A percentile compares a stretch with the other conserved stretches of the same genome.
Evolutionary conservation across 2,888 invertebrate species (phyloP).

Genomic region (Mellilla xanthometata): DNA sequence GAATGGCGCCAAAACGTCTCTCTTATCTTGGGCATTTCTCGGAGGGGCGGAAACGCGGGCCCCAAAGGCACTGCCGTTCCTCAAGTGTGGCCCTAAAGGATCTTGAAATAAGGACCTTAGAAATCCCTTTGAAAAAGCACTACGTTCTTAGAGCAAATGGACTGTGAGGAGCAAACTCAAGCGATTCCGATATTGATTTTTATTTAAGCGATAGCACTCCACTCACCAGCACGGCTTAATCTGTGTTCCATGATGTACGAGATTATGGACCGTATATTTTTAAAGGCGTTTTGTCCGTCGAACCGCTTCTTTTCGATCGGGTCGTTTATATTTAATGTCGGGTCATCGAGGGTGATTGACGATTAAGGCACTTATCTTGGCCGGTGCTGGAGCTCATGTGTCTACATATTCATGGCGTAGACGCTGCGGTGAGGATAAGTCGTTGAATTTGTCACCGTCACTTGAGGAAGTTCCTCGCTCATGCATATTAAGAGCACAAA

Average conservation of each 20-base stretch:
- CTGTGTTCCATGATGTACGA: constrained; percentile 43
- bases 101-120: constrained; percentile 74
- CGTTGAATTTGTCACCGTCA: constrained; percentile 60
- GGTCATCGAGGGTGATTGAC: constrained; percentile 35
- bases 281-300: constrained; percentile 30
- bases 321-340: constrained; percentile 33
- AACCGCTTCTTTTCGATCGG: constrained; percentile 28
- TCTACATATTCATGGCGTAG: constrained; percentile 64
- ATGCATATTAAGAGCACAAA: constrained; percentile 75
- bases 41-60: constrained; percentile 75
- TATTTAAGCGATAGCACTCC: constrained; percentile 64
- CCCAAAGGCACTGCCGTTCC: constrained; percentile 68
- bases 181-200: constrained; percentile 78
- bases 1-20: constrained; percentile 82
- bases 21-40: constrained; percentile 80
- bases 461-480: constrained; percentile 61
- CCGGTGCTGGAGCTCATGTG: constrained; percentile 41
- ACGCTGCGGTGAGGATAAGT: constrained; percentile 58
- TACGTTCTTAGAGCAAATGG: constrained; percentile 76
- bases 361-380: constrained; percentile 45
- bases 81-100: constrained; percentile 79
- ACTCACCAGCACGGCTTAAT: constrained; percentile 43
- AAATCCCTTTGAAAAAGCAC: constrained; percentile 73
- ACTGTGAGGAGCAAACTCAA: constrained; percentile 75
- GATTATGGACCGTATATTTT: constrained; percentile 35